A percentile compares a stretch with the other conserved stretches of the same genome.
These are phyloP conservation scores for Apostichopus japonicus DNA, from an alignment of 35 echinoderm and acorn worm species.

Conservation along the genomic window DNA sequence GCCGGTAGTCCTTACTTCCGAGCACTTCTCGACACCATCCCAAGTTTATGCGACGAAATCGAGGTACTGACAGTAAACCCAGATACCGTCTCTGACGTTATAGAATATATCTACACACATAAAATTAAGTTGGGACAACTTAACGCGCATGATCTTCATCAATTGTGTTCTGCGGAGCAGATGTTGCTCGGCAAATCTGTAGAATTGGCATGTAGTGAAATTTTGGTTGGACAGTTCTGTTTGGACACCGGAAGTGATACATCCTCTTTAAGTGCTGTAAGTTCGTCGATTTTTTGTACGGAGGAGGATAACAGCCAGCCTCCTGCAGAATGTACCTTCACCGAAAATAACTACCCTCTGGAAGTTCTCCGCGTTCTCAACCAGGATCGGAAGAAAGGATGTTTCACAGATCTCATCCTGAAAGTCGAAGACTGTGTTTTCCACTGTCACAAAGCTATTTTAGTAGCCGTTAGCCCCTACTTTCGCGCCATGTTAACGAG, in stretches of 20 bases:
- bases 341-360: conserved; percentile 82
- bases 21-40: conserved; percentile 41
- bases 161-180: conserved; percentile 59
- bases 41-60: conserved; percentile 43
- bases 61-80: conserved; percentile 64
- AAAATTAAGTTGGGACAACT: conserved; percentile 68
- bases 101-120: conserved; percentile 81
- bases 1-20: conserved; percentile 88
- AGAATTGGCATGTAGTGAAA: conserved; percentile 83
- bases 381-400: conserved; percentile 64
- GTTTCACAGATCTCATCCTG: conserved; percentile 82
- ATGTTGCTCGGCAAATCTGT: conserved; percentile 80
- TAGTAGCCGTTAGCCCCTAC: conserved; percentile 87
- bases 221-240: conserved; percentile 81
- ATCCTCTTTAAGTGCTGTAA: conserved; percentile 68
- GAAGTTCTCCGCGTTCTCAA: conserved; percentile 76
- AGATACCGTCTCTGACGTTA: conserved; percentile 63
- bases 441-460: conserved; percentile 76
- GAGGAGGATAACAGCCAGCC: conserved; percentile 56
- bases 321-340: conserved; percentile 65
- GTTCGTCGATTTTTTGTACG: conserved; percentile 68
- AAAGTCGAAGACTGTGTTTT: conserved; percentile 72
- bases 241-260: conserved; percentile 74
- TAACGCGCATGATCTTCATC: conserved; percentile 77
- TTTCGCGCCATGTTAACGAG: conserved; percentile 95